Conservation (phyloP, 2,113 vertebrate genomes). For the Chaetops frenatus region DNA sequence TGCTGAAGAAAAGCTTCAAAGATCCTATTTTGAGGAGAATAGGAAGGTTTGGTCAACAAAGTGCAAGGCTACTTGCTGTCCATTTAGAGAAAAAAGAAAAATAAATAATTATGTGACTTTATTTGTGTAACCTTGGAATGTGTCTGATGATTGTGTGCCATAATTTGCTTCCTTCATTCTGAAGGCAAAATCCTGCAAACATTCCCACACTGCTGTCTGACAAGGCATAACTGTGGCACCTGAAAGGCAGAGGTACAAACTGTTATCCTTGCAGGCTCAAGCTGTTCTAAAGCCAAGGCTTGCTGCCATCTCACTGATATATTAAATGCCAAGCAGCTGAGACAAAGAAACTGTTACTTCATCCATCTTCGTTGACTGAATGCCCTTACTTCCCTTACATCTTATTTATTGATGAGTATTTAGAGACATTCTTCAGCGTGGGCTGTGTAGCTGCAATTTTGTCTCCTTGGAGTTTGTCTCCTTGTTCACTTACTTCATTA, state of each 20-base stretch:
- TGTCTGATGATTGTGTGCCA: neutral
- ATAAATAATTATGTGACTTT: neutral
- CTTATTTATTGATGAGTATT: constrained; percentile 6
- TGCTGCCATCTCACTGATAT: neutral
- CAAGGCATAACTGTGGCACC: neutral
- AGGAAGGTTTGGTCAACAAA: neutral
- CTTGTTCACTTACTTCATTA: neutral
- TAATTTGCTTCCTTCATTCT: neutral
- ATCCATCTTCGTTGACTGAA: neutral
- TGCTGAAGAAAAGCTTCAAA: neutral
- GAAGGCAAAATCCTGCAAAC: neutral
- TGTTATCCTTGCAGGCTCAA: neutral
- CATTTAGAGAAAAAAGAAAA: neutral
- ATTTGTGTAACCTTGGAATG: neutral
- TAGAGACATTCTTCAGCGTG: neutral
- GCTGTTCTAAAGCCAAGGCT: neutral
- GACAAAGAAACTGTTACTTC: neutral
- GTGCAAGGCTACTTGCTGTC: neutral
- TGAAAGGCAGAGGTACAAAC: neutral
- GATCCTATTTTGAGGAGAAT: neutral
- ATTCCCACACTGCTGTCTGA: neutral
- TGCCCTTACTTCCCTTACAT: neutral
- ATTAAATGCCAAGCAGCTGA: neutral
- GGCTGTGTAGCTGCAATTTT: neutral
- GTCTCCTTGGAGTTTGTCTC: neutral